A percentile compares a stretch with the other conserved stretches of the same genome.
phyloP scores from a whole-genome alignment of 1,140 invertebrate genomes.

The Anagrus nilaparvatae region DNA sequence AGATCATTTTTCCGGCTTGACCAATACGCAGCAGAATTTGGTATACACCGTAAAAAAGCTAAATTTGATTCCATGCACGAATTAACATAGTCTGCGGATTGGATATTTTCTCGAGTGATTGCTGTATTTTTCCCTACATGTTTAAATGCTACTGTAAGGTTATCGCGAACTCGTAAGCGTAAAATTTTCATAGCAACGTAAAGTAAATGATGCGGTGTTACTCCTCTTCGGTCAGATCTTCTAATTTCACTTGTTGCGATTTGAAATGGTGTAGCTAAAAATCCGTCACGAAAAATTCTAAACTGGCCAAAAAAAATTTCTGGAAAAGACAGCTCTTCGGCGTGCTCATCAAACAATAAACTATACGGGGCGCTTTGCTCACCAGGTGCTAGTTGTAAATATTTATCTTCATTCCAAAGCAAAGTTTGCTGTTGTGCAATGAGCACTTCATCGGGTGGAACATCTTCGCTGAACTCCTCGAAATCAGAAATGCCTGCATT shows the following conservation, averaged over 20 bases:
- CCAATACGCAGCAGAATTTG: constrained; percentile 25
- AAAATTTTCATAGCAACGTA: constrained; percentile 22
- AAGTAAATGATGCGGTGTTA: constrained; percentile 17
- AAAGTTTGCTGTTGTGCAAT: constrained; percentile 22
- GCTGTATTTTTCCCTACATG: constrained; percentile 16
- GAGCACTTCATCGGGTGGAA: constrained; percentile 19
- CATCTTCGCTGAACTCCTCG: constrained; percentile 20
- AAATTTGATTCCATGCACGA: constrained; percentile 19
- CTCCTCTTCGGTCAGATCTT: constrained; percentile 18
- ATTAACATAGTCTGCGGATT: constrained; percentile 14
- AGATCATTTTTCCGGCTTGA: constrained; percentile 29
- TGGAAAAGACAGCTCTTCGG: constrained; percentile 34
- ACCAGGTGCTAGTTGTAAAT: constrained; percentile 21
- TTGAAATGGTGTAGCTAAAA: constrained; percentile 15
- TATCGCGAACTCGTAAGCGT: constrained; percentile 14
- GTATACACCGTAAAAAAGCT: constrained; percentile 16
- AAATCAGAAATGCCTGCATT: too few species aligned
- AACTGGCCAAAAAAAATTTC: constrained; percentile 28
- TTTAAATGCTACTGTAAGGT: too few species aligned
- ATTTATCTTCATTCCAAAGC: constrained; percentile 25
- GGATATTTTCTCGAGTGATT: constrained; percentile 17
- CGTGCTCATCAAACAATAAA: constrained; percentile 23
- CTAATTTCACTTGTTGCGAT: constrained; percentile 20
- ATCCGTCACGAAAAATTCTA: constrained; percentile 22
- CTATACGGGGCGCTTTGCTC: constrained; percentile 17